These are phyloP conservation scores for Catostomus latipinnis DNA, from an alignment of 2,797 vertebrate species.

Conservation along the genomic window DNA sequence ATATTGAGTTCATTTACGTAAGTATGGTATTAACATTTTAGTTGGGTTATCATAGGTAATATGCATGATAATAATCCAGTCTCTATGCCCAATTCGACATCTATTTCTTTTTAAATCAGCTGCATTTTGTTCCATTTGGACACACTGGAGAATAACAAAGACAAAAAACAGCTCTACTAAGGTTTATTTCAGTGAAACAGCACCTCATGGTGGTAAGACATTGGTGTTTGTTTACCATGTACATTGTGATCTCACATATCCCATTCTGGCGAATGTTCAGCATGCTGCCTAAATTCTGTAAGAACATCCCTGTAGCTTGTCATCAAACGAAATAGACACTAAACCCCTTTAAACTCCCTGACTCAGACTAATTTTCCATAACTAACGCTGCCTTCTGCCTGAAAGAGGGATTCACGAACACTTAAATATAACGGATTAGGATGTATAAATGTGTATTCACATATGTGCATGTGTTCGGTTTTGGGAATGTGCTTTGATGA, in stretches of 20 bases:
- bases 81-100: no score
- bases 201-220: slow-evolving; percentile 51
- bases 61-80: no score
- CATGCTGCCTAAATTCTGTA: slow-evolving; percentile 3
- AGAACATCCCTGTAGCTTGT: slow-evolving; percentile 23
- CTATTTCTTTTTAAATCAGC: background rate
- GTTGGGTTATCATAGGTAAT: background rate
- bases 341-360: slow-evolving; percentile 33
- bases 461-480: slow-evolving; percentile 7
- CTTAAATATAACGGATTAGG: slow-evolving; percentile 36
- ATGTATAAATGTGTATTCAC: slow-evolving; percentile 17
- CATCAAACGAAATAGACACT: slow-evolving; percentile 32
- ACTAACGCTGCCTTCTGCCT: slow-evolving; percentile 11
- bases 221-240: background rate
- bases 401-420: slow-evolving; percentile 25
- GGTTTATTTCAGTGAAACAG: slow-evolving; percentile 51
- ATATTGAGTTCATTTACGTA: no score
- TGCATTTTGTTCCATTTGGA: background rate
- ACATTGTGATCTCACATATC: background rate
- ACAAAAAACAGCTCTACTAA: slow-evolving; percentile 15
- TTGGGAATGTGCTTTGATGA: slow-evolving; percentile 42
- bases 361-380: slow-evolving; percentile 26
- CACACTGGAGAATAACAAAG: slow-evolving; percentile 3
- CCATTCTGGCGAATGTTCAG: slow-evolving; percentile 1
- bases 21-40: background rate